Base-by-base conservation (phyloP, 2,113 vertebrate genomes). In the Ginglymostoma cirratum region DNA sequence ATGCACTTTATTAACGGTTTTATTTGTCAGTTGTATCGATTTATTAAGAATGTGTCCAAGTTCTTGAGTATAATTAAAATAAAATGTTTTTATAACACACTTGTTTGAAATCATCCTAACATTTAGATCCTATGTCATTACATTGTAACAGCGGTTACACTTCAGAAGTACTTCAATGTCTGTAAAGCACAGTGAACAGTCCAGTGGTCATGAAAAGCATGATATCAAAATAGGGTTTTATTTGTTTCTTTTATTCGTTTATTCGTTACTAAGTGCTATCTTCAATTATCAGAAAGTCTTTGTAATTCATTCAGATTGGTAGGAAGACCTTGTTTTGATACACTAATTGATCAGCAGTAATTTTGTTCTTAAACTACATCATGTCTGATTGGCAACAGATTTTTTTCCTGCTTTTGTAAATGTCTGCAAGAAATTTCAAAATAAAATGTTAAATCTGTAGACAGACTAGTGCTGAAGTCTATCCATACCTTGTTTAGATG, bases 1-100 rank as follows among this genome's bases (percentile, higher is more conserved):
- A 69, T 94, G 92, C 93, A 95, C 65, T 95, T 95, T 95, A 95
- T 69, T 24, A 95, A 70, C 70, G 0, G n/a, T 95, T 95, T 95
- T 94, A 21, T 94, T 93, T 2, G 66, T 70, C 93, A 94, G 4
- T 24, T 70, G 45, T 69, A 42, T 27, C 17, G 65, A 66, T 66
- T 94, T 69, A 45, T 67, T 67, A 69, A 94, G 27, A 61, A 90
- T 94, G 10, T 70, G 70, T 70, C 70, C 42, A 66, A 70, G 66
- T 23, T 94, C 66, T 45, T 48, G 34, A 38, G 27, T 72, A 92
- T 42, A 83, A 83, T 92, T 92, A 89, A 52, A 61, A 30, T n/a
- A 8, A 70, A 69, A 42, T 45, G 23, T 19, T 69, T 27, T 45
- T 94, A 38, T 38, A 38, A 94, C 38, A 45, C 87, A 27, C 23